Evolutionary conservation across 2,797 vertebrate genomes (phyloP).

Genomic region (Synaphobranchus kaupii): DNA sequence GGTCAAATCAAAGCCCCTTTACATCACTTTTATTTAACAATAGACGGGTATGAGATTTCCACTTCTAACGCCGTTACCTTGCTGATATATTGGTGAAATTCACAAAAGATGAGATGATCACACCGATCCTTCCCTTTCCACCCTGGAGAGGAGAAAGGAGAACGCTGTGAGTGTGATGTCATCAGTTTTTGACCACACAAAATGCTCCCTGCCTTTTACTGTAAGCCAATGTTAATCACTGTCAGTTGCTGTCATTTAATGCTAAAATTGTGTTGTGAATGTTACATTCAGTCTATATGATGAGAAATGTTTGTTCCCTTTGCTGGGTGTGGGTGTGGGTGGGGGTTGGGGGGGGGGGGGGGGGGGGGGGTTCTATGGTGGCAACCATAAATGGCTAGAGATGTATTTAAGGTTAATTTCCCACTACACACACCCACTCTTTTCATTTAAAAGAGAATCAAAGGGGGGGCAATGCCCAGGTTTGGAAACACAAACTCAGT

Average conservation of each 20-base stretch:
- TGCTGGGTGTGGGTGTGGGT: no score
- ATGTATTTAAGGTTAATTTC: no score
- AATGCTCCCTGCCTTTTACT: background rate
- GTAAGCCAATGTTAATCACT: background rate
- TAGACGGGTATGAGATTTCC: background rate
- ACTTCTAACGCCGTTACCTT: slow-evolving; percentile 76
- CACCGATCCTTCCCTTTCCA: slow-evolving; percentile 82
- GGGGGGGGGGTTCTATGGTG: no score
- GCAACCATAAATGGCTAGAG: no score
- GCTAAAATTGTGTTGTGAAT: background rate
- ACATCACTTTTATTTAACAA: slow-evolving; percentile 34
- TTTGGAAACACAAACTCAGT: background rate
- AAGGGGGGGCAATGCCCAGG: no score
- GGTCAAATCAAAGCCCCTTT: slow-evolving; percentile 57
- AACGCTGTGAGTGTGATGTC: background rate
- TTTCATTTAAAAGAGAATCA: no score
- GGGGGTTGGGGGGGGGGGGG: no score
- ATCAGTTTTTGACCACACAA: background rate
- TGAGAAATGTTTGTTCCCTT: no score
- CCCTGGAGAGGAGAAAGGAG: slow-evolving; percentile 69
- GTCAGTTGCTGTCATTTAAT: background rate
- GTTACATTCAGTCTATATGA: no score
- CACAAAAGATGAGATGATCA: slow-evolving; percentile 88
- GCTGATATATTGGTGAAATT: slow-evolving; percentile 83
- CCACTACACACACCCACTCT: no score